phyloP scores from a whole-genome alignment of 92 coral and sea anemone species.

The Umimayanthus chanpuru region DNA sequence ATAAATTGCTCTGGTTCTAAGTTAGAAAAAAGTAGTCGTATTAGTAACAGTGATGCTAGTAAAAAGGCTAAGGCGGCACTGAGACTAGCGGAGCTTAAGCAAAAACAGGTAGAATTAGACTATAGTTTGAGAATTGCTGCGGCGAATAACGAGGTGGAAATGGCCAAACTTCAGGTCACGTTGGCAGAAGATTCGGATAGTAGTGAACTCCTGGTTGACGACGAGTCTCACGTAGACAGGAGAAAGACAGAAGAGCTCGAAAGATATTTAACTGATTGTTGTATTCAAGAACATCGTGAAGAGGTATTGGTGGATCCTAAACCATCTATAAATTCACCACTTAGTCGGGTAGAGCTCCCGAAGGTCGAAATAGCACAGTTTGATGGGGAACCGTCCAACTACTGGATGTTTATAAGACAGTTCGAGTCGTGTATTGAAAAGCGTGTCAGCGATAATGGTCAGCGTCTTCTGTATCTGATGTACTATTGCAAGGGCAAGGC shows the following conservation, averaged over 20 bases:
- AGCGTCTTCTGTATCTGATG: slow-evolving; percentile 59
- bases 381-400: slow-evolving; percentile 61
- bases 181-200: neutral
- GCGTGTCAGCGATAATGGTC: slow-evolving; percentile 3
- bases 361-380: slow-evolving; percentile 54
- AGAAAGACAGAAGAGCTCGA: neutral
- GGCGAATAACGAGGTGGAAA: neutral
- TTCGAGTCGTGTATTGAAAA: slow-evolving; percentile 60
- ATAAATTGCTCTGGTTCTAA: neutral
- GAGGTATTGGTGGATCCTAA: neutral
- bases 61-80: neutral
- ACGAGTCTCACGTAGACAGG: neutral
- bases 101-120: neutral
- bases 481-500: slow-evolving; percentile 61
- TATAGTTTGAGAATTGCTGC: neutral
- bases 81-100: neutral
- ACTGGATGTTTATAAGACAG: slow-evolving; percentile 58
- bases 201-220: too few relatives aligned
- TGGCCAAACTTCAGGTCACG: neutral
- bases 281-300: neutral
- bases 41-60: neutral
- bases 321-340: too few relatives aligned
- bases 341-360: slow-evolving; percentile 53
- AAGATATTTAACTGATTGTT: neutral
- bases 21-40: neutral